Percentiles rank a stretch among this genome's conserved stretches.
Evolutionary conservation across 2,888 invertebrate genomes (phyloP).

Genomic region (Pomacea canaliculata): DNA sequence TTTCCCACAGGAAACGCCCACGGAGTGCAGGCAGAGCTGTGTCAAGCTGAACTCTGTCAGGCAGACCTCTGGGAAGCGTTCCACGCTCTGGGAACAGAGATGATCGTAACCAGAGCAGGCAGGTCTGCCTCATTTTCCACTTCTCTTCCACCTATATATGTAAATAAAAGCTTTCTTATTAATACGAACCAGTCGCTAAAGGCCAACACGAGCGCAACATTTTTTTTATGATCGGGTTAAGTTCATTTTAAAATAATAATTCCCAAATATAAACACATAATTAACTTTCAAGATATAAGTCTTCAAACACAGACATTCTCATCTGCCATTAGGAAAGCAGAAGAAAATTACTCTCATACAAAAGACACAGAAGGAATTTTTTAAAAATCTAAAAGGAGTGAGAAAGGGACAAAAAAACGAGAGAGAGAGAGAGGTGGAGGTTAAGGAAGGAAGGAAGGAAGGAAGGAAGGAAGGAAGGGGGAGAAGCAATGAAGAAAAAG

Average conservation of each 20-base stretch:
- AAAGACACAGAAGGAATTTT: too few species aligned
- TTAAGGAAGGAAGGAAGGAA: background rate
- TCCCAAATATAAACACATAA: too few species aligned
- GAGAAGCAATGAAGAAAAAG: background rate
- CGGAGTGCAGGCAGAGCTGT: background rate
- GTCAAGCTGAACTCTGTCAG: conserved; percentile 46
- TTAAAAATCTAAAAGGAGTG: background rate
- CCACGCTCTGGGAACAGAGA: conserved; percentile 51
- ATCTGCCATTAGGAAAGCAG: too few species aligned
- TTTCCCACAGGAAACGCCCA: too few species aligned
- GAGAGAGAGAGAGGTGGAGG: background rate
- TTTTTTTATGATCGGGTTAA: too few species aligned
- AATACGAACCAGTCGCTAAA: too few species aligned
- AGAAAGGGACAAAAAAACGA: conserved; percentile 12
- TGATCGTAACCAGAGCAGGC: conserved; percentile 56
- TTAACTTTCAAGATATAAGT: too few species aligned
- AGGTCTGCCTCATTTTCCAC: conserved; percentile 33
- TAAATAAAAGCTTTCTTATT: too few species aligned
- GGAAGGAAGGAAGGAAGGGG: background rate
- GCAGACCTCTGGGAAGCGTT: conserved; percentile 50
- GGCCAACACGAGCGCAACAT: too few species aligned
- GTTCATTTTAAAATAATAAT: too few species aligned
- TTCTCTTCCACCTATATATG: background rate
- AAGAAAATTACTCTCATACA: too few species aligned
- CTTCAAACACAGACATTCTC: too few species aligned